Conservation (phyloP, 2,888 invertebrate species). For the Lacanobia oleracea region DNA sequence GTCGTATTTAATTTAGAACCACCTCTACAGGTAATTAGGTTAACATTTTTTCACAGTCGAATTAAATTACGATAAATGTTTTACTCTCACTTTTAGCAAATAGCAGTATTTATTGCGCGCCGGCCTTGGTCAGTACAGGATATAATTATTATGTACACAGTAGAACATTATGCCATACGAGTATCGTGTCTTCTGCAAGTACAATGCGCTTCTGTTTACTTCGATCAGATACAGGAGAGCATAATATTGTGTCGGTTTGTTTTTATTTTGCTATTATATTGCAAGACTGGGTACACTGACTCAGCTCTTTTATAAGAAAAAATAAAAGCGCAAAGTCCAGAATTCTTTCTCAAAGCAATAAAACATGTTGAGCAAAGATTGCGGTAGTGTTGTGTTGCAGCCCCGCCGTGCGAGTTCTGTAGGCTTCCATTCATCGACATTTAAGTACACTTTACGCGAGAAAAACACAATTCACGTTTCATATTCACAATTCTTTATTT, state of each 20-base stretch:
- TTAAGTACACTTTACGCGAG: constrained; percentile 19
- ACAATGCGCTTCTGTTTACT: constrained; percentile 28
- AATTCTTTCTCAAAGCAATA: constrained; percentile 38
- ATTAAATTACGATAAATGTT: constrained; percentile 30
- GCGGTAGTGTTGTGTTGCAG: constrained; percentile 39
- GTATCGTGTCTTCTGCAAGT: constrained; percentile 39
- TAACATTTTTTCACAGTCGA: constrained; percentile 9
- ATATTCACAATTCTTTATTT: constrained; percentile 19
- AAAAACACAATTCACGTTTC: constrained; percentile 14
- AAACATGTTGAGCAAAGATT: constrained; percentile 39
- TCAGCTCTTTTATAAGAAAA: constrained; percentile 1
- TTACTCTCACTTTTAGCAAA: constrained; percentile 56
- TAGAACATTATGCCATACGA: constrained; percentile 43
- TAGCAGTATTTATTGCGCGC: constrained; percentile 40
- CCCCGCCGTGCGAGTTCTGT: constrained; percentile 23
- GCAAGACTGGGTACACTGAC: constrained; percentile 3
- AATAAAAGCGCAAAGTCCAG: constrained; percentile 10
- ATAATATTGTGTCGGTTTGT: constrained; percentile 17
- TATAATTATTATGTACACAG: constrained; percentile 52
- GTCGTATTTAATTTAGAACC: constrained; percentile 6
- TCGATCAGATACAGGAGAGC: constrained; percentile 20
- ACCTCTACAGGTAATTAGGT: neutral
- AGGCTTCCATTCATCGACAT: constrained; percentile 24
- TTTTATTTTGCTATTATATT: constrained; percentile 10
- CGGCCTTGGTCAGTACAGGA: constrained; percentile 60